A percentile compares a stretch with the other conserved stretches of the same genome.
These are phyloP conservation scores for Rotaria magnacalcarata DNA, from an alignment of 2,888 invertebrate genomes.

Conservation along the genomic window DNA sequence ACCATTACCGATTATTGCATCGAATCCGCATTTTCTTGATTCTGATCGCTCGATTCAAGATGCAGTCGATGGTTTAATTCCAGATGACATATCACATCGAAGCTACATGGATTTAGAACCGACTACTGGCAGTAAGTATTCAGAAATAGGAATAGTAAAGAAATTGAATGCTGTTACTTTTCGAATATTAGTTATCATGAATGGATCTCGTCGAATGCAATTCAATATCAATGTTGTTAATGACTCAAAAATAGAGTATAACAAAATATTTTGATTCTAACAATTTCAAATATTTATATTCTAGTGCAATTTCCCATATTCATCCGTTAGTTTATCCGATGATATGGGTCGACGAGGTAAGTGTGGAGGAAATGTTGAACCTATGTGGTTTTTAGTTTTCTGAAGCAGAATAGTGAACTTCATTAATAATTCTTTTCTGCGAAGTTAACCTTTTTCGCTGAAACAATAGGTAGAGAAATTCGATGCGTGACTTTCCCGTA, in stretches of 20 bases:
- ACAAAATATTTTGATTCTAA: too few relatives aligned
- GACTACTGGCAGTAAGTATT: conserved; percentile 24
- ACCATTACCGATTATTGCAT: conserved; percentile 51
- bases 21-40: conserved; percentile 54
- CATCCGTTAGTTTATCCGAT: conserved; percentile 44
- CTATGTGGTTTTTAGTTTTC: not conserved
- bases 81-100: conserved; percentile 13
- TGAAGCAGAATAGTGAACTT: too few relatives aligned
- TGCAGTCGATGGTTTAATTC: conserved; percentile 21
- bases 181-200: conserved; percentile 35
- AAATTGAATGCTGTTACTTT: not conserved
- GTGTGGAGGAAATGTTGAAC: not conserved
- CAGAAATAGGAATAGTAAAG: not conserved
- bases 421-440: too few relatives aligned
- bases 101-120: conserved; percentile 37
- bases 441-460: too few relatives aligned
- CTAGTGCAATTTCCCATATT: conserved; percentile 39
- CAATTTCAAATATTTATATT: not conserved
- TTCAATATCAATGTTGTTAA: conserved; percentile 38
- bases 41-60: conserved; percentile 49
- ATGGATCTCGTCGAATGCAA: conserved; percentile 41
- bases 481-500: too few relatives aligned
- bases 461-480: too few relatives aligned
- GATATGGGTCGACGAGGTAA: conserved; percentile 46
- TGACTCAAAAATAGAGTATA: not conserved